Conservation (phyloP, 2,888 invertebrate species). For the Hololepta plana region DNA sequence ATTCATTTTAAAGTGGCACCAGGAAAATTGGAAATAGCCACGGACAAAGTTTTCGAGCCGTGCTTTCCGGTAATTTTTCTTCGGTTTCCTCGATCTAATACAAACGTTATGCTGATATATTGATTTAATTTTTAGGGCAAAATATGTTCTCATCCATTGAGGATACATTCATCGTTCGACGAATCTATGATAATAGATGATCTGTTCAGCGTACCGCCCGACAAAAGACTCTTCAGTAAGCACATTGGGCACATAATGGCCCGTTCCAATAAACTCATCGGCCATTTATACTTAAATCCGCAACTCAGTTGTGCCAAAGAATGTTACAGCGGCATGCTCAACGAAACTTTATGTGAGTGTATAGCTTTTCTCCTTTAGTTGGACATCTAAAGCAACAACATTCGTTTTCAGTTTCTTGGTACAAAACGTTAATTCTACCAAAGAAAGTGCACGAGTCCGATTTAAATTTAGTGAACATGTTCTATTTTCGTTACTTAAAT, state of each 20-base stretch:
- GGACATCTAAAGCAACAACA: slow-evolving; percentile 6
- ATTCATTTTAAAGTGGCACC: slow-evolving; percentile 57
- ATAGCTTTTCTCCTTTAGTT: neutral
- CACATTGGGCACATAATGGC: slow-evolving; percentile 31
- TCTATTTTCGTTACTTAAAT: slow-evolving; percentile 41
- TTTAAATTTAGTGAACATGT: slow-evolving; percentile 41
- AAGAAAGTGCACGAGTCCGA: slow-evolving; percentile 51
- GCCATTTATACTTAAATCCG: slow-evolving; percentile 53
- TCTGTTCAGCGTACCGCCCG: slow-evolving; percentile 42
- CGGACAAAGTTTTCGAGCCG: slow-evolving; percentile 50
- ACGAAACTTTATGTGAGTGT: slow-evolving; percentile 40
- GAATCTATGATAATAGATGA: slow-evolving; percentile 59
- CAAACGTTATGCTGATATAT: slow-evolving; percentile 2
- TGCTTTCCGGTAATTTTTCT: slow-evolving; percentile 62
- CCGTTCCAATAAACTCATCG: slow-evolving; percentile 33
- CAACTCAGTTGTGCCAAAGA: slow-evolving; percentile 47
- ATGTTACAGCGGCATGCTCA: slow-evolving; percentile 61
- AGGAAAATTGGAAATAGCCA: slow-evolving; percentile 51
- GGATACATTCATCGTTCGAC: slow-evolving; percentile 65
- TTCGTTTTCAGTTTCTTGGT: too few relatives aligned
- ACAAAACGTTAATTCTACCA: slow-evolving; percentile 42
- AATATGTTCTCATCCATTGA: slow-evolving; percentile 55
- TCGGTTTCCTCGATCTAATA: slow-evolving; percentile 3
- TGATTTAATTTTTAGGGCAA: slow-evolving; percentile 42
- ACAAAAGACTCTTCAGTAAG: slow-evolving; percentile 38